phyloP scores from a whole-genome alignment of 2,797 vertebrate species.

The Okamejei kenojei region DNA sequence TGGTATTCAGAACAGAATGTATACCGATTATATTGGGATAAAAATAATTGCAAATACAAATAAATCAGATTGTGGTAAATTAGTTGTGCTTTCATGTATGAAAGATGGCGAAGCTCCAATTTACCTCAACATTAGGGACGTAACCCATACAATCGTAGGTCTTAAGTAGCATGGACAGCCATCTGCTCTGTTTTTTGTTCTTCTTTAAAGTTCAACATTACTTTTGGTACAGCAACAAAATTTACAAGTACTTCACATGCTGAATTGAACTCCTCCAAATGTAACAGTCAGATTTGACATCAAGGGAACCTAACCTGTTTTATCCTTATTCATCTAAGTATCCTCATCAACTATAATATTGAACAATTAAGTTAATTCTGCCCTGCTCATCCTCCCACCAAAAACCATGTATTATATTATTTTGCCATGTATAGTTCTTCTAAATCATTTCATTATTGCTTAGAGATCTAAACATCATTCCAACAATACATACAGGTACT shows the following conservation, averaged over 20 bases:
- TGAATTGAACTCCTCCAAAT: neutral
- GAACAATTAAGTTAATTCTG: neutral
- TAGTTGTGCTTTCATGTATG: neutral
- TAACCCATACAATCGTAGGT: neutral
- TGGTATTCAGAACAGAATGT: neutral
- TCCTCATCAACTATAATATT: neutral
- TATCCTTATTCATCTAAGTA: neutral
- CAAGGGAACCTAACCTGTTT: neutral
- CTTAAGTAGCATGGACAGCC: neutral
- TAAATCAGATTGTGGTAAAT: constrained; percentile 7
- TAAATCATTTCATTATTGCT: neutral
- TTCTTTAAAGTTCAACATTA: neutral
- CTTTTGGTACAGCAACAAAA: neutral
- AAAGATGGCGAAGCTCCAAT: neutral
- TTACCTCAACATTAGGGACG: neutral
- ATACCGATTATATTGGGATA: neutral
- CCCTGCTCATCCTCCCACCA: neutral
- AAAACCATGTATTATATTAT: neutral
- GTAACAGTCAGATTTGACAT: neutral
- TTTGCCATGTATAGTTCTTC: neutral
- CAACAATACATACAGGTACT: neutral
- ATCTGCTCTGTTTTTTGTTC: neutral
- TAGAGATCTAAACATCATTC: neutral
- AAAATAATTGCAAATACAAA: neutral
- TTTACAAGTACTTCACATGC: neutral